phyloP scores from a whole-genome alignment of 2,113 vertebrate species.

The Stegostoma tigrinum region DNA sequence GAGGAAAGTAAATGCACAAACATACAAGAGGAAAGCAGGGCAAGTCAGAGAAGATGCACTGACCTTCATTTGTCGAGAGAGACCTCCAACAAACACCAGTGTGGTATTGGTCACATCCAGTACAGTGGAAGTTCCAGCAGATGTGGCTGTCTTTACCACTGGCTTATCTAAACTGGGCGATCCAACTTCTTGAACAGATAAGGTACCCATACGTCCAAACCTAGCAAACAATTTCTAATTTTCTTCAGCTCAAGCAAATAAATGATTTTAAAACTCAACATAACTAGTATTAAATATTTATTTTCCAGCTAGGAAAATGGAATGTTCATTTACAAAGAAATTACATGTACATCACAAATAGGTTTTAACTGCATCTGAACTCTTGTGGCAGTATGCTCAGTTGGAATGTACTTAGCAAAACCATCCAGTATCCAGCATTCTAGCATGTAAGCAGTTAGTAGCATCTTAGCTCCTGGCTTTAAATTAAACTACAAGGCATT shows the following conservation, averaged over 20 bases:
- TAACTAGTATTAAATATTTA: too few species aligned
- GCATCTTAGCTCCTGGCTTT: background rate
- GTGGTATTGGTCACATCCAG: conserved; percentile 73
- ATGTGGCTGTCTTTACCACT: conserved; percentile 54
- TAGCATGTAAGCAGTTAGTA: background rate
- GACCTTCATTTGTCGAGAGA: conserved; percentile 74
- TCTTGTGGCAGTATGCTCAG: background rate
- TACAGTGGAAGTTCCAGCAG: conserved; percentile 63
- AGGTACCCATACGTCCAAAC: conserved; percentile 68
- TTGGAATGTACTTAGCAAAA: background rate
- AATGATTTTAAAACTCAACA: too few species aligned
- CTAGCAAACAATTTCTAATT: conserved; percentile 47
- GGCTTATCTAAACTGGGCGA: conserved; percentile 49
- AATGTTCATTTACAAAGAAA: background rate
- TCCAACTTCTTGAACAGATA: conserved; percentile 72
- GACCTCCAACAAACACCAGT: conserved; percentile 73
- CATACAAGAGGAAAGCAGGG: background rate
- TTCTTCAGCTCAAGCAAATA: background rate
- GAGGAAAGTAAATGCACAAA: background rate
- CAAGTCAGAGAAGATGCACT: background rate
- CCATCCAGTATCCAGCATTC: background rate
- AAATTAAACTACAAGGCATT: background rate
- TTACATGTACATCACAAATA: background rate
- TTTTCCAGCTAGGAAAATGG: too few species aligned
- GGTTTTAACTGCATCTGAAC: background rate